Conservation (phyloP, 1,140 invertebrate genomes). For the Battus philenor region DNA sequence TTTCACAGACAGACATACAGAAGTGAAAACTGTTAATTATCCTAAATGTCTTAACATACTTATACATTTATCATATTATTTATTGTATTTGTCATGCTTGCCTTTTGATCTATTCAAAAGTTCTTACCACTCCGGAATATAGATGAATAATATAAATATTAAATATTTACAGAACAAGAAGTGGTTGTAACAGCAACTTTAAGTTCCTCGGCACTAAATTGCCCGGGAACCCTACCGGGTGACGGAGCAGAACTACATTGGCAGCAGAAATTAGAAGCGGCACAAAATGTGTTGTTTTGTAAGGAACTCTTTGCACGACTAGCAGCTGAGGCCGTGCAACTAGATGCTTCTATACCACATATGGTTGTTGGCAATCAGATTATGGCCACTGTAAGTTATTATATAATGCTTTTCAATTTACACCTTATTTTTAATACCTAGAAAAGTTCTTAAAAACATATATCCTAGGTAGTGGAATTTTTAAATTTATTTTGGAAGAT, state of each 20-base stretch:
- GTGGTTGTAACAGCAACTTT: constrained; percentile 87
- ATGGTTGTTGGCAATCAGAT: constrained; percentile 98
- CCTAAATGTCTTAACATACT: no score
- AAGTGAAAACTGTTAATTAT: no score
- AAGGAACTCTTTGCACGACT: constrained; percentile 97
- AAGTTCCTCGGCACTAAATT: constrained; percentile 81
- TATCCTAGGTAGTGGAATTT: no score
- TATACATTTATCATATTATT: no score
- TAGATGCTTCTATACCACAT: constrained; percentile 94
- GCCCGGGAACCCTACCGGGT: constrained; percentile 80
- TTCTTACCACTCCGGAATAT: not conserved
- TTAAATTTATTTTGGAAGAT: no score
- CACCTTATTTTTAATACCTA: no score
- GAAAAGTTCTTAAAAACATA: no score
- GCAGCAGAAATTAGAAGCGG: constrained; percentile 96
- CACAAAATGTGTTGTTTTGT: constrained; percentile 98
- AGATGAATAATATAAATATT: not conserved
- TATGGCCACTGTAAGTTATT: constrained; percentile 91
- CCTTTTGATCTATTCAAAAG: not conserved
- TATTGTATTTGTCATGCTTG: no score
- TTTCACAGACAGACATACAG: no score
- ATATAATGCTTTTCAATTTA: no score
- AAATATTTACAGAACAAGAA: constrained; percentile 83
- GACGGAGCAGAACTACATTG: constrained; percentile 89
- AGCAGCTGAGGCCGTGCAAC: constrained; percentile 94